Evolutionary conservation across 2,797 vertebrate species (phyloP), one percentile per base, ranked within the genome.

Genomic region (Ambastaia sidthimunki): DNA sequence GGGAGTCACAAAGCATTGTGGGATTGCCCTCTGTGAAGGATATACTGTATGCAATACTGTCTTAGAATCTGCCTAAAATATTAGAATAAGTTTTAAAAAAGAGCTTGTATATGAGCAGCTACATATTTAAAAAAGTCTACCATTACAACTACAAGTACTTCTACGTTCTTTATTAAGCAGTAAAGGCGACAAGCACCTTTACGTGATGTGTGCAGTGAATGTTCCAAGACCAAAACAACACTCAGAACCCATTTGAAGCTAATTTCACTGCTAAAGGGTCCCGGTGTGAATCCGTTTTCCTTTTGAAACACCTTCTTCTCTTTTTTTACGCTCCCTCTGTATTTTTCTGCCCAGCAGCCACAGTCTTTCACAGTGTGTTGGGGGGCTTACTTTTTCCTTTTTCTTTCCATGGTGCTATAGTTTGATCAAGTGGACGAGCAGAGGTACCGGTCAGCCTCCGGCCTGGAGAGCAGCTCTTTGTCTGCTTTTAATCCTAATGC

Each of bases 371-470:
- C 19, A n/a, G 21, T 68, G 44, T 34, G 71, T 10, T 19, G 19
- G 21, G 34, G n/a, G 44, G 4, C 12, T 23, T 59, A n/a, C 72
- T 73, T 55, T 28, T 60, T 57, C 52, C 50, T 71, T 48, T 55
- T 73, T 65, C 66, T 48, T 55, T 73, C 65, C 66, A 84, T 73
- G 70, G 41, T 71, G 71, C 55, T 62, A 52, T 21, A 23, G 80
- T 76, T 59, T 82, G 74, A 78, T 74, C 71, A 76, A 66, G 62
- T 65, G 48, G 19, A 55, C 10, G 41, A 50, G 60, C 74, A 69
- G 59, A 21, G 28, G 44, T 31, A 78, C 50, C 54, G 18, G 77
- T 62, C 34, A 59, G 44, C 60, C 74, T 44, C 41, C 31, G 74
- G 71, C 74, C 1, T 7, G 34, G n/a, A 62, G 63, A 21, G 19